These are phyloP conservation scores for Gymnocypris eckloni DNA, from an alignment of 2,797 vertebrate genomes.

Conservation along the genomic window DNA sequence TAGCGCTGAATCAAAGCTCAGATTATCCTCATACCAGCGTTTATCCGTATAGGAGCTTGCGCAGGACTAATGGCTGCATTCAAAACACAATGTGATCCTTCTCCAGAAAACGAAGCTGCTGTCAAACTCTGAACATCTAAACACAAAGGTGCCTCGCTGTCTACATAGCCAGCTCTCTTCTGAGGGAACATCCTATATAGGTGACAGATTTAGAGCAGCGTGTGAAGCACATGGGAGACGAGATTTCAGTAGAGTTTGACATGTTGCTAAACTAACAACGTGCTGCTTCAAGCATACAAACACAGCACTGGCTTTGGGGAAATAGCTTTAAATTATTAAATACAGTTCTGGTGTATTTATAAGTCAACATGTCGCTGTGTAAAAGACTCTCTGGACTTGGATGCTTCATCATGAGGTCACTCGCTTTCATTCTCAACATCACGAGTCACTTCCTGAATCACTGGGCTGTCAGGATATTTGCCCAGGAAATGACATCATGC, in stretches of 20 bases:
- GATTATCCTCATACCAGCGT: conserved; percentile 2
- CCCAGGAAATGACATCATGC: conserved; percentile 53
- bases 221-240: background rate
- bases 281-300: background rate
- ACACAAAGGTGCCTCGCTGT: background rate
- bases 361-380: background rate
- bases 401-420: conserved; percentile 33
- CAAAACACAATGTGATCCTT: background rate
- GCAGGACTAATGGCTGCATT: background rate
- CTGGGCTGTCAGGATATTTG: conserved; percentile 42
- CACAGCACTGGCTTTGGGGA: background rate
- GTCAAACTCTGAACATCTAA: background rate
- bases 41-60: conserved; percentile 17
- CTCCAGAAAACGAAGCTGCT: background rate
- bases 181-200: background rate
- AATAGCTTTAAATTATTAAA: background rate
- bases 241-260: background rate
- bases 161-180: background rate
- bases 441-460: conserved; percentile 44
- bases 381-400: background rate
- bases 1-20: conserved; percentile 24
- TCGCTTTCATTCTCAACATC: background rate
- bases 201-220: conserved; percentile 25
- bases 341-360: background rate
- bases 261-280: background rate